phyloP scores from a whole-genome alignment of 2,888 invertebrate species.

The Erpobdella octoculata region DNA sequence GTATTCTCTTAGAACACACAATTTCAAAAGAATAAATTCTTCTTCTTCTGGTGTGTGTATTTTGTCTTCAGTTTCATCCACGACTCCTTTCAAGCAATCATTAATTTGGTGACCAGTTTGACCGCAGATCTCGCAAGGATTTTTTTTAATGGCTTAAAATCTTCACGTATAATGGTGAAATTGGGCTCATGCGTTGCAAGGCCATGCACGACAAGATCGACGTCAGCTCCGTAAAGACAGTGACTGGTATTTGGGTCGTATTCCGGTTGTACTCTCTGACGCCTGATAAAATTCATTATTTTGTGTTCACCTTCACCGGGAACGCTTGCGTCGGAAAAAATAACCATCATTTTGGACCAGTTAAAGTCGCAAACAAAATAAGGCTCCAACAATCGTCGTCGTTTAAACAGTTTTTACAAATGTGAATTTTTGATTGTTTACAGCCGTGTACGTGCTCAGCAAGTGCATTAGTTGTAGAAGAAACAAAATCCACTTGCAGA shows the following conservation, averaged over 20 bases:
- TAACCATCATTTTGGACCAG: conserved; percentile 78
- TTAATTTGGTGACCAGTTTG: conserved; percentile 52
- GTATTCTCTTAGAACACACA: neutral
- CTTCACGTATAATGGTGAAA: conserved; percentile 87
- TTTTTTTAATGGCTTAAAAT: conserved; percentile 90
- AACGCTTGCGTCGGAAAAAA: conserved; percentile 96
- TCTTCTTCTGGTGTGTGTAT: neutral
- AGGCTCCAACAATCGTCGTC: too few relatives aligned
- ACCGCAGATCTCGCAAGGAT: conserved; percentile 90
- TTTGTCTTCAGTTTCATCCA: neutral
- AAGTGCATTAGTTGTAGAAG: too few relatives aligned
- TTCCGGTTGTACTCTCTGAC: conserved; percentile 57
- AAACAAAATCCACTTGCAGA: too few relatives aligned
- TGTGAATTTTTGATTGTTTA: too few relatives aligned
- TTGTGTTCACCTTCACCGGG: conserved; percentile 75
- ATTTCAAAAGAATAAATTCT: neutral
- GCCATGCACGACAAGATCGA: conserved; percentile 56
- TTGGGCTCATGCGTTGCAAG: conserved; percentile 96
- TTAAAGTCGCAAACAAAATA: too few relatives aligned
- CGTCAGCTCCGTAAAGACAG: conserved; percentile 85
- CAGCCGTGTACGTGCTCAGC: too few relatives aligned
- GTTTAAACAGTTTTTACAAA: too few relatives aligned
- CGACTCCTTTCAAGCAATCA: neutral
- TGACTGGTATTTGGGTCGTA: conserved; percentile 90
- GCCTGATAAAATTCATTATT: conserved; percentile 97